Conservation (phyloP, 1,140 invertebrate species). For the Eumeta japonica region DNA sequence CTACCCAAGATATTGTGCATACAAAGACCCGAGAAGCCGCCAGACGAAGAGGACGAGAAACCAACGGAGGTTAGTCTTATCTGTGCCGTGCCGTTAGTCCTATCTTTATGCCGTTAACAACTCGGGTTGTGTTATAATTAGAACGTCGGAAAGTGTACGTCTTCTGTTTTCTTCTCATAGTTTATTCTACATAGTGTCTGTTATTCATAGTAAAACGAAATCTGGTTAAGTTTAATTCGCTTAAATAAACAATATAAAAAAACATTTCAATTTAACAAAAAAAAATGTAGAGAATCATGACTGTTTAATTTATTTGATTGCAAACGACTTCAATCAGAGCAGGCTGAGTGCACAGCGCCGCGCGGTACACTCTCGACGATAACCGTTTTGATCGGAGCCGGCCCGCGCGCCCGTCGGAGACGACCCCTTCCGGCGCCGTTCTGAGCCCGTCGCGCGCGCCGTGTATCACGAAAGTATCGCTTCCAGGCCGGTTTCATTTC, state of each 20-base stretch:
- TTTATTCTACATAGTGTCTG: too few species aligned
- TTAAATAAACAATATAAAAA: too few species aligned
- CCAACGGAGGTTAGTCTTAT: constrained; percentile 63
- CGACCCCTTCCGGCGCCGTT: constrained; percentile 36
- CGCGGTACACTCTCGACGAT: constrained; percentile 30
- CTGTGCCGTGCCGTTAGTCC: too few species aligned
- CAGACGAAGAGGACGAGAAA: constrained; percentile 66
- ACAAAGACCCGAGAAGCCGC: constrained; percentile 74
- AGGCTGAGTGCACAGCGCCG: constrained; percentile 30
- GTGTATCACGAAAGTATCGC: constrained; percentile 51
- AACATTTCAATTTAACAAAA: too few species aligned
- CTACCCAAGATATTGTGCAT: constrained; percentile 85
- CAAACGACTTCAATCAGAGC: constrained; percentile 37
- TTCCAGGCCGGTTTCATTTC: constrained; percentile 54
- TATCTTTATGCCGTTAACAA: too few species aligned
- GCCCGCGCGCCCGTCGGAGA: constrained; percentile 32
- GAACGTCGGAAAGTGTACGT: too few species aligned
- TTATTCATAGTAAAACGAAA: too few species aligned
- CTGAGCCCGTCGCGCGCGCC: constrained; percentile 47
- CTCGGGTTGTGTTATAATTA: too few species aligned
- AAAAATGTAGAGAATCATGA: too few species aligned
- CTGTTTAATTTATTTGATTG: too few species aligned
- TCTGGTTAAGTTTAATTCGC: too few species aligned
- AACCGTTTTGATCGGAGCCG: constrained; percentile 48
- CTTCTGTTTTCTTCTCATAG: too few species aligned